Conservation (phyloP, 2,888 invertebrate species). For the Syrista parreyssii region DNA sequence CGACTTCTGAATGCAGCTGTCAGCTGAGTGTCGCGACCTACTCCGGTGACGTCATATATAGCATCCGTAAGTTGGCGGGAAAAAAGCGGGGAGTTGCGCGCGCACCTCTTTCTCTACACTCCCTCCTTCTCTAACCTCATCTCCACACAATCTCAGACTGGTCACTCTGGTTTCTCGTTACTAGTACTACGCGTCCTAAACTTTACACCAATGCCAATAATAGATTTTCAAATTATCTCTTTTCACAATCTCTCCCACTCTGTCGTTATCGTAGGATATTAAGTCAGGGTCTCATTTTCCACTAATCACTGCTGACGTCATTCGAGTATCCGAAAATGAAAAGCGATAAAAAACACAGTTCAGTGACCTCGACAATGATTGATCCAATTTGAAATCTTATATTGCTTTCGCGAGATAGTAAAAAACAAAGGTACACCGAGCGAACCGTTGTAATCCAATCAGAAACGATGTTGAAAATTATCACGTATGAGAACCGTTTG, state of each 20-base stretch:
- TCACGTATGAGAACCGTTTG: not conserved
- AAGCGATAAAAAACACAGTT: not conserved
- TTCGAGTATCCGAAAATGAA: not conserved
- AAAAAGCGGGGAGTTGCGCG: conserved; percentile 57
- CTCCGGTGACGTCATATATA: conserved; percentile 63
- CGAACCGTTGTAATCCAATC: too few species aligned
- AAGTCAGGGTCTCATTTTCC: not conserved
- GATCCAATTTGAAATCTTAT: not conserved
- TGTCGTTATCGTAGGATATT: not conserved
- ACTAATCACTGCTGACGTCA: not conserved
- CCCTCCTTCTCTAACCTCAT: conserved; percentile 14
- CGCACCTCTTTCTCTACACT: conserved; percentile 38
- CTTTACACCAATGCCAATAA: conserved; percentile 2
- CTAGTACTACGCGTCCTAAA: not conserved
- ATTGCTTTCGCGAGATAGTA: too few species aligned
- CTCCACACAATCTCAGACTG: not conserved
- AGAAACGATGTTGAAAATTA: not conserved
- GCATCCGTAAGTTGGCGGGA: conserved; percentile 43
- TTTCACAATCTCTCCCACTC: not conserved
- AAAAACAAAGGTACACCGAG: too few species aligned
- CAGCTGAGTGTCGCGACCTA: conserved; percentile 58
- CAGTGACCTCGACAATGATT: not conserved
- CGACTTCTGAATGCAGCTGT: conserved; percentile 52
- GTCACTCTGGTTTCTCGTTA: not conserved
- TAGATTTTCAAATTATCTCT: conserved; percentile 11